Evolutionary conservation across 2,113 vertebrate genomes (phyloP), one percentile per base, ranked within the genome.

Genomic region (Ophthalmolycus amberensis): DNA sequence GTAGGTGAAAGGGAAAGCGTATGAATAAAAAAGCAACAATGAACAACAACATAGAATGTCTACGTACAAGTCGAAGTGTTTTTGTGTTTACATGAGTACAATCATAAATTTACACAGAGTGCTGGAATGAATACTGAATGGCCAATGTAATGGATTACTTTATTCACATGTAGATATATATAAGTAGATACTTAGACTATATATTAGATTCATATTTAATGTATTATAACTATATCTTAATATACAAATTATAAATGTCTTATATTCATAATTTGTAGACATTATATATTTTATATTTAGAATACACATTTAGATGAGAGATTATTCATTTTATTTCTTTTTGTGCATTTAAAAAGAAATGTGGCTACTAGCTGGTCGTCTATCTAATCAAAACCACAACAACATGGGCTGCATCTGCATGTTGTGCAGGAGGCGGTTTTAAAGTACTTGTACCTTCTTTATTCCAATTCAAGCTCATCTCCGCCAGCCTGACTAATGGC

Each of bases 401-500:
- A 44, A 32, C 6, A 58, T 18, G 40, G 52, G 54, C 12, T 52
- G 10, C 52, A 10, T 48, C 1, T 75, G 42, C 20, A 48, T 8
- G 5, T 15, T 52, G 64, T 15, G 34, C 4, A n/a, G 37, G 9
- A 34, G 46, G 37, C 16, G 4, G 18, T 60, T 81, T 25, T 8
- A 14, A 29, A 42, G 25, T 22, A 9, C 34, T 50, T 50, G 10
- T 62, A 59, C 38, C 27, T 58, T 58, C 16, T 59, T 62, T 63
- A 40, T 52, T n/a, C 40, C 56, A 60, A 32, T 44, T 44, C 32
- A 14, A 44, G 18, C 32, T 42, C 11, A 18, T 83, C 16, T 83
- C n/a, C 32, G 27, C 22, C n/a, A 20, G n/a, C 48, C 37, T 72
- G 42, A 72, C 22, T 29, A 3, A 32, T 4, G 29, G 18, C 50